Conservation (phyloP, 2,888 invertebrate genomes). For the Eledona agricola region DNA sequence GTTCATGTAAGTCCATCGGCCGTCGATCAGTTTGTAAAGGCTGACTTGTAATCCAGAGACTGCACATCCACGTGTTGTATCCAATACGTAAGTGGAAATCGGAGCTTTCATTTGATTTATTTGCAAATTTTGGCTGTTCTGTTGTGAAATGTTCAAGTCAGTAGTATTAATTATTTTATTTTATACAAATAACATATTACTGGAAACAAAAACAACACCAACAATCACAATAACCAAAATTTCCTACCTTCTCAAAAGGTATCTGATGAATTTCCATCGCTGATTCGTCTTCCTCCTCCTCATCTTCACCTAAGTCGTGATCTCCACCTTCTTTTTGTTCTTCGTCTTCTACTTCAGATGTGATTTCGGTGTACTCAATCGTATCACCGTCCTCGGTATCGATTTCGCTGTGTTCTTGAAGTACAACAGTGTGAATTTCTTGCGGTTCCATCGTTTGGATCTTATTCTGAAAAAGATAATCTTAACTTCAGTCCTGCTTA, state of each 20-base stretch:
- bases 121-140: constrained; percentile 30
- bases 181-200: constrained; percentile 7
- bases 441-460: constrained; percentile 32
- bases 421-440: constrained; percentile 32
- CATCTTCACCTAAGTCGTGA: constrained; percentile 49
- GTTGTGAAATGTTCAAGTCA: constrained; percentile 9
- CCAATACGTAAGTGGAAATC: constrained; percentile 79
- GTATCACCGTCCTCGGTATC: constrained; percentile 39
- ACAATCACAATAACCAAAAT: constrained; percentile 37
- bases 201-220: constrained; percentile 33
- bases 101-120: constrained; percentile 57
- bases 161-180: constrained; percentile 1
- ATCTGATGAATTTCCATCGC: constrained; percentile 43
- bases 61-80: constrained; percentile 75
- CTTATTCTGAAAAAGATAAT: constrained; percentile 31
- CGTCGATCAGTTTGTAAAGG: constrained; percentile 71
- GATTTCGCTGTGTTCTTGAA: constrained; percentile 38
- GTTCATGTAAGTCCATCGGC: constrained; percentile 74
- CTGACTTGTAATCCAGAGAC: constrained; percentile 73
- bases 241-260: constrained; percentile 48
- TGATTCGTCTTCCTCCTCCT: constrained; percentile 50
- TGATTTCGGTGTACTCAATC: constrained; percentile 40
- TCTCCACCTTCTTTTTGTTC: constrained; percentile 43
- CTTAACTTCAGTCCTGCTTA: background rate
- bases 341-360: constrained; percentile 41